Evolutionary conservation across 2,797 vertebrate genomes (phyloP).

Genomic region (Phrynocephalus vlangalii): DNA sequence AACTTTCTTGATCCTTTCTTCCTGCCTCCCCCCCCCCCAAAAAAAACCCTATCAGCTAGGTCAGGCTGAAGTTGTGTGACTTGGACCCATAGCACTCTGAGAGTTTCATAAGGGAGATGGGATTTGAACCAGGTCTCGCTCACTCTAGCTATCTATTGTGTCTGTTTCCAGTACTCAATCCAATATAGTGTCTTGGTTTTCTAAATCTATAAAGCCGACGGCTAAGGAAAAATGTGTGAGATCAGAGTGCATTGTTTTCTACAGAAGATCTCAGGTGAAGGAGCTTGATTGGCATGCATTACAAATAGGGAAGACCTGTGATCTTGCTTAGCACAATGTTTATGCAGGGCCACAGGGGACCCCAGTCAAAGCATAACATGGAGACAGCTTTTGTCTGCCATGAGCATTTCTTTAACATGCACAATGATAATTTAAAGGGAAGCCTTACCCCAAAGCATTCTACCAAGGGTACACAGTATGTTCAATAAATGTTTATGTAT

Average conservation of each 20-base stretch:
- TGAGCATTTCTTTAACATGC: conserved; percentile 60
- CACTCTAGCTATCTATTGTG: background rate
- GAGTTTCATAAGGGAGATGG: too few relatives aligned
- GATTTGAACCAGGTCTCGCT: background rate
- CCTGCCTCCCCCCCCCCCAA: too few relatives aligned
- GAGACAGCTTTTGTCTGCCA: conserved; percentile 58
- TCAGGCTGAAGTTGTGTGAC: too few relatives aligned
- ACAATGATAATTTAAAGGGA: conserved; percentile 65
- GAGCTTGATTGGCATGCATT: conserved; percentile 15
- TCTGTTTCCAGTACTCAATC: background rate
- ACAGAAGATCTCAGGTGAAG: background rate
- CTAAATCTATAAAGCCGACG: background rate
- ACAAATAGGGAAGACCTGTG: conserved; percentile 4
- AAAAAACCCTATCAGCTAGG: too few relatives aligned
- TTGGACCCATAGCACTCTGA: background rate
- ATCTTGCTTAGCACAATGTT: conserved; percentile 39
- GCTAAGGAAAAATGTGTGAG: background rate
- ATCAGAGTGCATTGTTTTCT: background rate
- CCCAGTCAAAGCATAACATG: conserved; percentile 41
- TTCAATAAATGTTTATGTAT: conserved; percentile 59
- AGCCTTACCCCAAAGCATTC: conserved; percentile 52
- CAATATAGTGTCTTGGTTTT: background rate
- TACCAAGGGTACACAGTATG: conserved; percentile 51
- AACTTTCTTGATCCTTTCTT: too few relatives aligned
- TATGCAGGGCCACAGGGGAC: conserved; percentile 64